These are phyloP conservation scores for Caranx ignobilis DNA, from an alignment of 2,113 vertebrate species.

Conservation along the genomic window DNA sequence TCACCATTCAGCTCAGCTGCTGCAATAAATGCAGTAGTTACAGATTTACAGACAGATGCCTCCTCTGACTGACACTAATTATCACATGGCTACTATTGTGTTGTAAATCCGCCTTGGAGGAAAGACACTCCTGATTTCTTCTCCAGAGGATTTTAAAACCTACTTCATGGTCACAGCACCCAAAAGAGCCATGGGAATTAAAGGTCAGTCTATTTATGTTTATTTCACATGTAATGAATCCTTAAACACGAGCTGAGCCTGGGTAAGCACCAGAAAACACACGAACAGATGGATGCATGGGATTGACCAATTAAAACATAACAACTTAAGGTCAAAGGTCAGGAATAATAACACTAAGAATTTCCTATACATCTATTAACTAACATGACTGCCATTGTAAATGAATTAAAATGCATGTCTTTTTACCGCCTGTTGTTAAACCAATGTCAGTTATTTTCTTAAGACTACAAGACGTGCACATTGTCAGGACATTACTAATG, in stretches of 20 bases:
- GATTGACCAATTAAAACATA: neutral
- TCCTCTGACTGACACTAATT: neutral
- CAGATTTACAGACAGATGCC: constrained; percentile 10
- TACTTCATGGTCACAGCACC: no score
- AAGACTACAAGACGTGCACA: neutral
- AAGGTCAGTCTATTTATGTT: no score
- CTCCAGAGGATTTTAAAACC: neutral
- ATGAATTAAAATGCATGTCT: no score
- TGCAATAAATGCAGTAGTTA: neutral
- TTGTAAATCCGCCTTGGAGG: neutral
- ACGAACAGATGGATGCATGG: neutral
- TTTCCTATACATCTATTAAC: neutral
- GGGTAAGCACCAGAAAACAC: neutral
- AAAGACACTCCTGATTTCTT: neutral
- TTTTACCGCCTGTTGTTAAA: neutral
- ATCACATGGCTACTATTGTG: neutral
- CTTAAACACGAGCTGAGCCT: neutral
- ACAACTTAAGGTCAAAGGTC: neutral
- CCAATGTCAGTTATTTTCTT: neutral
- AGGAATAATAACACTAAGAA: neutral
- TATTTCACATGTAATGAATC: neutral
- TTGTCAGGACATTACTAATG: neutral
- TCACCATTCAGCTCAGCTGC: no score
- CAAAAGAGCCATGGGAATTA: neutral
- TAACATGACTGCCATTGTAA: neutral